phyloP scores from a whole-genome alignment of 2,113 vertebrate species.

The Anhinga rufa region DNA sequence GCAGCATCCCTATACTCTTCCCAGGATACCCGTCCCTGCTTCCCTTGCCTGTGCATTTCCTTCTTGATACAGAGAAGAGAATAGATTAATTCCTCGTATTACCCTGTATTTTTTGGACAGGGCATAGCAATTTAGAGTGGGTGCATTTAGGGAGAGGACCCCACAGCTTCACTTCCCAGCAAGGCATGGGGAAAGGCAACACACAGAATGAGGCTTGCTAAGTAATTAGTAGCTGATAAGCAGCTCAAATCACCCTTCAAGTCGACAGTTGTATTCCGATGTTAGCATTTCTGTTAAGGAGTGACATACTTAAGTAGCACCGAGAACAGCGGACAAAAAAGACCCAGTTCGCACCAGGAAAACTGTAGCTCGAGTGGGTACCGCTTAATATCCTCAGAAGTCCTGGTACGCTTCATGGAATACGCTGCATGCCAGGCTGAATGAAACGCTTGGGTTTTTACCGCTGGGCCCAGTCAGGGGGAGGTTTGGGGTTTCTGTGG shows the following conservation, averaged over 20 bases:
- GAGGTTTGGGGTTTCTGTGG: neutral
- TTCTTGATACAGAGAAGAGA: neutral
- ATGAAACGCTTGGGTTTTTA: neutral
- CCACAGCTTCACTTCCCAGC: neutral
- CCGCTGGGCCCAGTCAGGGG: neutral
- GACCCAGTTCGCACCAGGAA: neutral
- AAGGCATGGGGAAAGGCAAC: neutral
- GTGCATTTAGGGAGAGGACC: neutral
- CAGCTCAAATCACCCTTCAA: neutral
- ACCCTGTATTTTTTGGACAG: fast-evolving
- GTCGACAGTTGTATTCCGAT: neutral
- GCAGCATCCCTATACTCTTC: no score
- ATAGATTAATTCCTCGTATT: fast-evolving
- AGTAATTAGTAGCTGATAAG: neutral
- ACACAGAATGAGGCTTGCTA: neutral
- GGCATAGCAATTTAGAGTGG: neutral
- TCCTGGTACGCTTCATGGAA: neutral
- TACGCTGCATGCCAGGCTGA: neutral
- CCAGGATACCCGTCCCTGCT: no score
- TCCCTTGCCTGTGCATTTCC: no score
- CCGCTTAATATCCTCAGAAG: neutral
- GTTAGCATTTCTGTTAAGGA: neutral
- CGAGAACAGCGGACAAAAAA: neutral
- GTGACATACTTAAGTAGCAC: no score
- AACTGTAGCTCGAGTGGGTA: no score